Conservation (phyloP, 1,140 invertebrate species). For the Drosophila sucinea region DNA sequence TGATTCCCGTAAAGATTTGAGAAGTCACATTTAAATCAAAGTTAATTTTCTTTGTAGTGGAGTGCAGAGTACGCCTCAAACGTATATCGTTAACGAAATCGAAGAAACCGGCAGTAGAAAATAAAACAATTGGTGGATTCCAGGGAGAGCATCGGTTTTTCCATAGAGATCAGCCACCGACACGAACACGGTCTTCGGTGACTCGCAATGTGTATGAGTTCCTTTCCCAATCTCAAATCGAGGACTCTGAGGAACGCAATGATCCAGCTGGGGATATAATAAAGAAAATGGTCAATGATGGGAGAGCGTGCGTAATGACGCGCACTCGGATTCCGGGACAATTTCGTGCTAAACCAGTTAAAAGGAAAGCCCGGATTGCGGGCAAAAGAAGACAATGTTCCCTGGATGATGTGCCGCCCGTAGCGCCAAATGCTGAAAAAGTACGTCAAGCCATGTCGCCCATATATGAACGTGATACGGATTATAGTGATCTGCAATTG, state of each 20-base stretch:
- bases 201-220: conserved; percentile 70
- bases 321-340: conserved; percentile 43
- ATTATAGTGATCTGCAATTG: too few species aligned
- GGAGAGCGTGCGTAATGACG: conserved; percentile 54
- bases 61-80: not conserved
- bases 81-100: not conserved
- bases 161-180: conserved; percentile 41
- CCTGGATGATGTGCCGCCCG: not conserved
- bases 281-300: conserved; percentile 59
- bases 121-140: not conserved
- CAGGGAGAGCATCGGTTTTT: conserved; percentile 44
- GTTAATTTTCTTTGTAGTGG: not conserved
- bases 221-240: conserved; percentile 65
- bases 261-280: conserved; percentile 73
- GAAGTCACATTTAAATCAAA: too few species aligned
- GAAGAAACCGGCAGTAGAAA: not conserved
- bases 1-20: too few species aligned
- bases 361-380: conserved; percentile 29
- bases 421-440: not conserved
- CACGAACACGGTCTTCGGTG: conserved; percentile 44
- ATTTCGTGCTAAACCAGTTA: conserved; percentile 14
- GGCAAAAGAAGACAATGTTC: conserved; percentile 50
- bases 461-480: conserved; percentile 39
- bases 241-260: conserved; percentile 33
- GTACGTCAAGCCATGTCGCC: conserved; percentile 33